Evolutionary conservation across 2,113 vertebrate genomes (phyloP).

Genomic region (Balaeniceps rex): DNA sequence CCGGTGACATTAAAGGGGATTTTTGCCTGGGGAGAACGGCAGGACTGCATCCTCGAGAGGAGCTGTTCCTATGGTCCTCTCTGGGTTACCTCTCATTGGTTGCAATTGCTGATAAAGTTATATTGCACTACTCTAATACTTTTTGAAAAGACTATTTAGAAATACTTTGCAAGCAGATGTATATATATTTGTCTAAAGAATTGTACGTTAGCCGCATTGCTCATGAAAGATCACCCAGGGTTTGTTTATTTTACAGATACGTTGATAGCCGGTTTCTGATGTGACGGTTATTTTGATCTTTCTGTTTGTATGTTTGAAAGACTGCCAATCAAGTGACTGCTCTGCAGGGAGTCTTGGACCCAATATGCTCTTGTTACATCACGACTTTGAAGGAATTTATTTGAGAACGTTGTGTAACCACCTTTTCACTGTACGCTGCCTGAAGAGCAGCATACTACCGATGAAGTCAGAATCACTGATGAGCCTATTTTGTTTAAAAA

Average conservation of each 20-base stretch:
- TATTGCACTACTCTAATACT: conserved; percentile 72
- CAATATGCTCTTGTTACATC: not conserved
- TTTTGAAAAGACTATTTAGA: conserved; percentile 49
- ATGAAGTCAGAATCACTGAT: not conserved
- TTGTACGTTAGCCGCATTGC: conserved; percentile 49
- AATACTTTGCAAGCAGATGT: conserved; percentile 32
- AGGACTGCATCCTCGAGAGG: not conserved
- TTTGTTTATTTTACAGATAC: conserved; percentile 65
- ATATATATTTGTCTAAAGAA: conserved; percentile 58
- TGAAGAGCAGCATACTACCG: not conserved
- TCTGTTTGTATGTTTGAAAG: conserved; percentile 61
- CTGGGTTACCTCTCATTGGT: not conserved
- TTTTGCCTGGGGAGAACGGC: not conserved
- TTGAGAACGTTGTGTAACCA: not conserved
- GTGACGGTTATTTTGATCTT: conserved; percentile 48
- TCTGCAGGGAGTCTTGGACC: conserved; percentile 43
- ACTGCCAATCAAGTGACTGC: conserved; percentile 14
- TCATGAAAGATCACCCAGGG: conserved; percentile 48
- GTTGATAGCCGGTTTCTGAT: conserved; percentile 59
- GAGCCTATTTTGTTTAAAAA: conserved; percentile 9
- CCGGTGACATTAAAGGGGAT: not conserved
- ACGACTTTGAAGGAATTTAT: not conserved
- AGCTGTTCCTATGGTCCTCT: not conserved
- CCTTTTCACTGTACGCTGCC: not conserved
- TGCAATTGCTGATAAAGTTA: conserved; percentile 37